These are phyloP conservation scores for Heteromurus nitidus DNA, from an alignment of 2,888 invertebrate species.

Conservation along the genomic window DNA sequence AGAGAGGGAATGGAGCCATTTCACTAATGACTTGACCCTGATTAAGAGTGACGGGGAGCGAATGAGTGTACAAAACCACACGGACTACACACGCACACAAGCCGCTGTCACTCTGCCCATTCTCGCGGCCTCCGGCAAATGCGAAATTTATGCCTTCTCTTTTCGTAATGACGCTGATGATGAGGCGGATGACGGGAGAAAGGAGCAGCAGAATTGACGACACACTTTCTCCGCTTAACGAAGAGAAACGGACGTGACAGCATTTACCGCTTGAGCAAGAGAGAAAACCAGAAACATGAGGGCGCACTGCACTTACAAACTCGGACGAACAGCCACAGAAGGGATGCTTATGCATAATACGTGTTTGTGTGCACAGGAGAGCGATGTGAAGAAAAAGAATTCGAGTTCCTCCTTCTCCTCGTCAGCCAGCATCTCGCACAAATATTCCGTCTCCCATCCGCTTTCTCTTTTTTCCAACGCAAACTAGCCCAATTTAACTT, in stretches of 20 bases:
- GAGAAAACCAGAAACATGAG: slow-evolving; percentile 58
- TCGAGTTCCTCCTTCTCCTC: slow-evolving; percentile 1
- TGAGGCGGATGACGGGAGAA: not conserved
- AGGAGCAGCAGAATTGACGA: slow-evolving; percentile 31
- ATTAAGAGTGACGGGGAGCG: slow-evolving; percentile 52
- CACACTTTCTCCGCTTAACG: too few species aligned
- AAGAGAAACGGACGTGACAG: slow-evolving; percentile 55
- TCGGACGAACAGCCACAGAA: too few species aligned
- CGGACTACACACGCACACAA: slow-evolving; percentile 46
- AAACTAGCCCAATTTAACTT: slow-evolving; percentile 66
- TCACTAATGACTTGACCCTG: slow-evolving; percentile 62
- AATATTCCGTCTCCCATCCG: slow-evolving; percentile 16
- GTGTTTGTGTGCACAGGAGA: too few species aligned
- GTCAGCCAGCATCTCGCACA: too few species aligned
- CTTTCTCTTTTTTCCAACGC: not conserved
- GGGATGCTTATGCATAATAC: too few species aligned
- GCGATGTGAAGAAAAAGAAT: not conserved
- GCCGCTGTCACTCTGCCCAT: slow-evolving; percentile 39
- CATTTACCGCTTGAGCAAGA: slow-evolving; percentile 57
- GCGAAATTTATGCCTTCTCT: too few species aligned
- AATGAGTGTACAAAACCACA: not conserved
- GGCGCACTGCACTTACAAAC: not conserved
- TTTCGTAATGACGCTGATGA: too few species aligned
- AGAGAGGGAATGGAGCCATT: slow-evolving; percentile 35
- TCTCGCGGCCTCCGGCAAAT: slow-evolving; percentile 14